Evolutionary conservation across 2,888 invertebrate species (phyloP), one percentile per base, ranked within the genome.

Genomic region (Drosophila aldrichi): DNA sequence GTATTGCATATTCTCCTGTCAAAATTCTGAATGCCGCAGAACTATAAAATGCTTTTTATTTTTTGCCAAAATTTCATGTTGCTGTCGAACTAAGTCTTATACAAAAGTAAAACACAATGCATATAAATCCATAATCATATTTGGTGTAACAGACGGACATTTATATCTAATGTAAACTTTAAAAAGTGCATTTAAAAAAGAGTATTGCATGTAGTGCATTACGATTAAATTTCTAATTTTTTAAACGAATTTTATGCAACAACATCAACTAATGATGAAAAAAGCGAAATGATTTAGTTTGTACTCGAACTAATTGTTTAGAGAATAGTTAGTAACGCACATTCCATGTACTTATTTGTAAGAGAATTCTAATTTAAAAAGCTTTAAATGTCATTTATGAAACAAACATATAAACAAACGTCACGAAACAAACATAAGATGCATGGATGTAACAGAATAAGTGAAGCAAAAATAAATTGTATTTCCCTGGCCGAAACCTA

Each of bases 171-270:
- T 89, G 82, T 76, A 65, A 76, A 76, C 82, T 66, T 78, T 66
- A 60, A 41, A 69, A 81, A 77, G 85, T 89, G 79, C 77, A 90
- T 90, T 91, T 90, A 82, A 90, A 88, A 77, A 58, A 54, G 57
- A 87, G 69, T 46, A 65, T 64, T 72, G 62, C 67, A 77, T 72
- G 52, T 67, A 63, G 68, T 61, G 49, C 41, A 59, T 67, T 64
- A 73, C 41, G 43, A 65, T 76, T 22, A 60, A 65, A 52, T 43
- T 40, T 70, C 68, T 59, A 54, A 29, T 60, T 73, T 73, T 67
- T 61, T 61, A 25, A 32, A 70, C 41, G 46, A 57, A 14, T 34
- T 68, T 70, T 71, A 36, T 58, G 41, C 18, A 41, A 16, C 44
- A 48, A 52, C 16, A 55, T 63, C 16, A 58, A 36, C 46, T 22